Conservation (phyloP, 2,113 vertebrate species). For the Oncorhynchus masou region DNA sequence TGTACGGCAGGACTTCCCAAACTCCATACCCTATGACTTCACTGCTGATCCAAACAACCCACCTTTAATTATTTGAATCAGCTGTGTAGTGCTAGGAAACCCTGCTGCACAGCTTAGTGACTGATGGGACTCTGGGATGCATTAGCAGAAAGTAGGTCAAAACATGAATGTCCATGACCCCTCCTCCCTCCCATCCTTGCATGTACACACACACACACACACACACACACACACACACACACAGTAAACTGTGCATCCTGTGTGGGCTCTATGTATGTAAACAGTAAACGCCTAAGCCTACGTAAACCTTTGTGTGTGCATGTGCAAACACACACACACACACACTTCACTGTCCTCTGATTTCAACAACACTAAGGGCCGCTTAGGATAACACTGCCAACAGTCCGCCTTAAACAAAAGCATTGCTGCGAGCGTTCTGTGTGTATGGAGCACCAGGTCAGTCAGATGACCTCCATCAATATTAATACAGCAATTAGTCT, state of each 20-base stretch:
- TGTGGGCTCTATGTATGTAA: background rate
- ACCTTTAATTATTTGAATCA: too few relatives aligned
- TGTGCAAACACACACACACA: background rate
- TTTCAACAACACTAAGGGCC: background rate
- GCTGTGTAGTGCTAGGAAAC: too few relatives aligned
- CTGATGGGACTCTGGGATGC: constrained; percentile 15
- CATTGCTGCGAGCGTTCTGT: background rate
- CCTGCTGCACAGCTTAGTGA: too few relatives aligned
- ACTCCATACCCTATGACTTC: too few relatives aligned
- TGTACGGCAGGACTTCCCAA: too few relatives aligned
- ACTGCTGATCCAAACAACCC: too few relatives aligned
- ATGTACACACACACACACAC: background rate
- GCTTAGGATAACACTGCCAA: background rate
- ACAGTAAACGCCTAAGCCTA: background rate
- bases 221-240: too few relatives aligned
- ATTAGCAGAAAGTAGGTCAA: constrained; percentile 51
- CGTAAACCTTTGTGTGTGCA: background rate
- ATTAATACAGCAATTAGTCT: constrained; percentile 61
- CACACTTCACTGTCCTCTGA: background rate
- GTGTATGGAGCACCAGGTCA: constrained; percentile 37
- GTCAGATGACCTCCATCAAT: constrained; percentile 64
- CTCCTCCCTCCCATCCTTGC: background rate
- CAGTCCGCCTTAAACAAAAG: background rate
- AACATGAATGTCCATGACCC: background rate
- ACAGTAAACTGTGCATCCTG: too few relatives aligned